These are phyloP conservation scores for Drosophila seclusa DNA, from an alignment of 2,888 invertebrate genomes.

Conservation along the genomic window DNA sequence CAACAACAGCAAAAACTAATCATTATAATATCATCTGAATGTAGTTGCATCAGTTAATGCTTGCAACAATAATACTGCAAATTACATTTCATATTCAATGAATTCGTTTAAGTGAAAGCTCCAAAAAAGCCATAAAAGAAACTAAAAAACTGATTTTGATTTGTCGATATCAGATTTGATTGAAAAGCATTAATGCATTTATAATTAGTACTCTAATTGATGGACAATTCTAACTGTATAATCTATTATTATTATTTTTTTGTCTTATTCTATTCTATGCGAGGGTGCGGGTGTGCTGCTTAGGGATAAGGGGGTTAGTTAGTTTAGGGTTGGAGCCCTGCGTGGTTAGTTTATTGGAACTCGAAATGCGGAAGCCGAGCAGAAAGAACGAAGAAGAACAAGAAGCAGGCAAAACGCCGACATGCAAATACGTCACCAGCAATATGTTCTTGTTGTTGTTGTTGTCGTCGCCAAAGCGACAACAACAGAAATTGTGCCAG, in stretches of 20 bases:
- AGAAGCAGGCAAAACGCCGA: slow-evolving; percentile 45
- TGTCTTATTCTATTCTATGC: background rate
- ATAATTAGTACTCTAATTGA: background rate
- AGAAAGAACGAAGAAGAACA: background rate
- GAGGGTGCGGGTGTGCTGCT: slow-evolving; percentile 12
- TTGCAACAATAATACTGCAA: background rate
- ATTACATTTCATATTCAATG: background rate
- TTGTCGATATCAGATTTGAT: background rate
- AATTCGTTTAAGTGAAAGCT: background rate
- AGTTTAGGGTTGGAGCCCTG: slow-evolving; percentile 12
- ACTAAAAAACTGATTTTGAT: background rate
- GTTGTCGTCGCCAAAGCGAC: slow-evolving; percentile 61
- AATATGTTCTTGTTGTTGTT: slow-evolving; percentile 27
- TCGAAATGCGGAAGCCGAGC: slow-evolving; percentile 74
- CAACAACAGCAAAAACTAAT: background rate
- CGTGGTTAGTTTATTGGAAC: slow-evolving; percentile 56
- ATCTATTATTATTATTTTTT: slow-evolving; percentile 18
- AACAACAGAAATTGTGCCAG: slow-evolving; percentile 80
- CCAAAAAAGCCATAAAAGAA: too few species aligned
- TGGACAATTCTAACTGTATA: slow-evolving; percentile 4
- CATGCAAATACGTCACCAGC: slow-evolving; percentile 77
- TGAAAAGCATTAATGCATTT: background rate
- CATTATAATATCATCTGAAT: background rate
- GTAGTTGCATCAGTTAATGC: background rate
- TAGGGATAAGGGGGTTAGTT: background rate